phyloP scores from a whole-genome alignment of 2,888 invertebrate genomes.

The Pristionchus arcanus region DNA sequence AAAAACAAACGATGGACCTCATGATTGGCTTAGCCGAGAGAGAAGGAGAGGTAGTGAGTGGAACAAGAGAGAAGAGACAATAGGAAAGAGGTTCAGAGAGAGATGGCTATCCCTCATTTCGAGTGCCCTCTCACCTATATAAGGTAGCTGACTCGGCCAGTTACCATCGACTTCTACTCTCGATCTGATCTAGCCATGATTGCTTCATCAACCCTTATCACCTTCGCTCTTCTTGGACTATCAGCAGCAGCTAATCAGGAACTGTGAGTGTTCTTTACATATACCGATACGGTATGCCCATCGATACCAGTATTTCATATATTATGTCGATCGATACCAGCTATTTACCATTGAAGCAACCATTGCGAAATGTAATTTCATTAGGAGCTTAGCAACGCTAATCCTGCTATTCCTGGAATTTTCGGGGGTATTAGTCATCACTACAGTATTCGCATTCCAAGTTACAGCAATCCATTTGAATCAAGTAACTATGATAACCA shows the following conservation, averaged over 20 bases:
- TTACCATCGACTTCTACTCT: not conserved
- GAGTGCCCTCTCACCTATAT: conserved; percentile 35
- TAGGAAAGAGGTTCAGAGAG: conserved; percentile 32
- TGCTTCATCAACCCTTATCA: not conserved
- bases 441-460: no score
- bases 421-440: not conserved
- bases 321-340: no score
- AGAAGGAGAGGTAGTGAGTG: conserved; percentile 9
- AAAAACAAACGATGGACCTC: conserved; percentile 45
- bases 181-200: not conserved
- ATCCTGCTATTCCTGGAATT: not conserved
- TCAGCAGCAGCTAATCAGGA: not conserved
- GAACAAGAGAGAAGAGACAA: conserved; percentile 26
- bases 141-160: not conserved
- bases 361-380: not conserved
- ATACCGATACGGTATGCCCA: no score
- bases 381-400: not conserved
- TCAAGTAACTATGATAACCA: not conserved
- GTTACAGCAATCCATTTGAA: not conserved
- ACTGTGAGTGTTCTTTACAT: not conserved
- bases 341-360: no score
- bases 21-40: not conserved
- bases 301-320: no score
- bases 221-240: not conserved
- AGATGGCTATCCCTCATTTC: conserved; percentile 14